Evolutionary conservation across 1,140 invertebrate genomes (phyloP), one percentile per base, ranked within the genome.

Genomic region (Arctopsyche grandis): DNA sequence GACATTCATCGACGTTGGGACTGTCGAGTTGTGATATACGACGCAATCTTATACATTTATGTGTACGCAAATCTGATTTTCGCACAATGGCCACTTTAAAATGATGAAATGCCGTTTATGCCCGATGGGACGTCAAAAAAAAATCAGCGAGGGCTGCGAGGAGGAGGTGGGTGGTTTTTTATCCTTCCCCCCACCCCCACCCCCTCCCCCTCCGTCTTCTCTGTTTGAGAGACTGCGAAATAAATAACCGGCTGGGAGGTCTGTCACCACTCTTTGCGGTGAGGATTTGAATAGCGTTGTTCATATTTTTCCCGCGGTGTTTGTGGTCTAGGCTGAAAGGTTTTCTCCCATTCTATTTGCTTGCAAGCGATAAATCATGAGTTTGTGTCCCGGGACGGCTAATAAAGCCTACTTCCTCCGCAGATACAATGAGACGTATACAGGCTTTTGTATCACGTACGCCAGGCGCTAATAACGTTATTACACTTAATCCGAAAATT

Each of bases 221-320:
- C 12, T 12, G 48, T 52, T 16, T n/a, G 70, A 38, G 48, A 52
- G 46, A 52, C 22, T 19, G 22, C n/a, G 46, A 74, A 74, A 74
- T 74, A 74, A 74, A 74, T 74, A 74, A 74, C 43, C 44, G 44
- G 22, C 48, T 52, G 43, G 38, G 38, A 74, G 70, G 38, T 74
- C 70, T 74, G 70, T 74, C 70, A 74, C 43, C 24, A 19, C 70
- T 3, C 48, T 74, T 48, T 48, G n/a, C 5, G 22, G 12, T 1
- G 46, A 74, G 70, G 70, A 74, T 74, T 74, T 74, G 70, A 74
- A 74, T 74, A 74, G 70, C 70, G 70, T 74, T 74, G 70, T 74
- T 74, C 70, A 74, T 74, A 74, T 74, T 74, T 74, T 74, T 74
- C 43, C 29, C 38, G 46, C 22, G 38, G 46, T 26, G 43, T 66